Base-by-base conservation (phyloP, 2,113 vertebrate species). In the Candoia aspera region DNA sequence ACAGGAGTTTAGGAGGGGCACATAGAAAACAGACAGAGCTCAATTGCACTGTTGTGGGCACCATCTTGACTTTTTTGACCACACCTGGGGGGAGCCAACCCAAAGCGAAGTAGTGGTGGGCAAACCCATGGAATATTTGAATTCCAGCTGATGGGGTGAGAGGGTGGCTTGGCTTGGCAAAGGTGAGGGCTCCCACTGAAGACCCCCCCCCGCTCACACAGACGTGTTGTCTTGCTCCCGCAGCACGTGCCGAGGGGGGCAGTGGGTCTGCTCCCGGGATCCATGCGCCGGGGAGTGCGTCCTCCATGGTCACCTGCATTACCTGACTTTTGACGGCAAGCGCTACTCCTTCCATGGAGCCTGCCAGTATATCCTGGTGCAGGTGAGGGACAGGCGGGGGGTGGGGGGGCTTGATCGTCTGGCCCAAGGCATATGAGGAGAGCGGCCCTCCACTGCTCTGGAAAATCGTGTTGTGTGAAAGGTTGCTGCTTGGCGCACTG, bases 281-380 rank as follows among this genome's bases (percentile, higher is more conserved):
- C 97, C 83, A 8, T 99, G 99, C 26, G 97, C 98, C 0, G 98
- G 97, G 0, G 98, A 99, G 94, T 99, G 98, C 57, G 87, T 90
- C 0, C 94, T 99, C 90, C 96, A 98, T 8, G 98, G 98, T 0
- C 97, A 97, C 0, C 95, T 97, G 4, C 98, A 99, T 93, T 98
- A 98, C 62, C 84, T 97, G 94, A 99, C 98, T 46, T 99, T 99
- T 19, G 99, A 99, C 92, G 96, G 96, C 94, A 98, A 97, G 94
- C 97, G 97, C 93, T 99, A 98, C 94, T 97, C 97, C 3, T 97
- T 99, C 46, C 96, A 92, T 0, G 96, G 98, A 0, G 0, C 91
- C 24, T 99, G 98, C 88, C 90, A 95, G 10, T 98, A 98, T 93
- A 96, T 84, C 19, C 97, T 97, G 86, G 97, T 98, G 89, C 98